These are phyloP conservation scores for rat (Rattus norvegicus) DNA, from an alignment of 2,113 vertebrate genomes.

Conservation along the genomic window DNA sequence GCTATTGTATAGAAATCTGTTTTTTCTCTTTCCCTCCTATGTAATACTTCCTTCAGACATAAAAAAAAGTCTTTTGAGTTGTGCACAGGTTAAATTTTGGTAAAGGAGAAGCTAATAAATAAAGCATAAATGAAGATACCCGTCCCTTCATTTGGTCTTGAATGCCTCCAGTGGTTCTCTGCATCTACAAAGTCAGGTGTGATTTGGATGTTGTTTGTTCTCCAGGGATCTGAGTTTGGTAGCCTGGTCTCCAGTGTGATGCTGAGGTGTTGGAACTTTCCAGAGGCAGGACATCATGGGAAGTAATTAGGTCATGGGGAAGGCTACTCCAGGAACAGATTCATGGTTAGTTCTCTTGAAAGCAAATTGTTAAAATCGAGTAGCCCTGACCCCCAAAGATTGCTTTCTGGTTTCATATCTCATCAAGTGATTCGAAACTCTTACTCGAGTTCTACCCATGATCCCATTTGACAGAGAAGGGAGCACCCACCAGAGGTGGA, in stretches of 20 bases:
- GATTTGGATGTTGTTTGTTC: background rate
- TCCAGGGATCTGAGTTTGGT: background rate
- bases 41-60: background rate
- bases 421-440: background rate
- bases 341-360: background rate
- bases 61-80: slow-evolving; percentile 52
- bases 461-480: background rate
- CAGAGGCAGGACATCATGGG: background rate
- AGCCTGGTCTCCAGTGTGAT: background rate
- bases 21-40: background rate
- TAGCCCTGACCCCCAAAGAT: background rate
- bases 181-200: background rate
- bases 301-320: background rate
- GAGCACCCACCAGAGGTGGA: background rate
- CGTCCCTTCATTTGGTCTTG: background rate
- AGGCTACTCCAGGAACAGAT: too few relatives aligned
- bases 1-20: background rate
- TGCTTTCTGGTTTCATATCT: background rate
- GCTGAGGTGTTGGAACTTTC: background rate
- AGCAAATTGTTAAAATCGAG: background rate
- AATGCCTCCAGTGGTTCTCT: background rate
- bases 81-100: background rate
- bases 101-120: background rate
- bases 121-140: background rate
- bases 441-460: background rate